These are phyloP conservation scores for Sepioteuthis lessoniana DNA, from an alignment of 2,888 invertebrate genomes.

Conservation along the genomic window DNA sequence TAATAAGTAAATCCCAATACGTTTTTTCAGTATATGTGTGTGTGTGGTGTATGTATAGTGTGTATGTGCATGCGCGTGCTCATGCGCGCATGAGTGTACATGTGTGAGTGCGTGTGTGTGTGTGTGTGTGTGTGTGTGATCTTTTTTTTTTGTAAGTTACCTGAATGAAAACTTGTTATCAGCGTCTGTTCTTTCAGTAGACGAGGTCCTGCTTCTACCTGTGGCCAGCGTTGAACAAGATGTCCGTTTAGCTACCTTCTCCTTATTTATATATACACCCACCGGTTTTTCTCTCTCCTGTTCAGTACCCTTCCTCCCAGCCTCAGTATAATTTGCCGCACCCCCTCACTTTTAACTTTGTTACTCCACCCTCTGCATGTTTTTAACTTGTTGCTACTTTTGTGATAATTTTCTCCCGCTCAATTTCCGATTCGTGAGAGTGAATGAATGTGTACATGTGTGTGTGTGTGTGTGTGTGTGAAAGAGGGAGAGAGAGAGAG, in stretches of 20 bases:
- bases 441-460: too few relatives aligned
- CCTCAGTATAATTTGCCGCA: background rate
- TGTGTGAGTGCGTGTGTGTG: background rate
- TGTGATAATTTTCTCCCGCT: background rate
- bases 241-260: background rate
- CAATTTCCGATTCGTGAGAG: background rate
- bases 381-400: background rate
- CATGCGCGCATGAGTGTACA: background rate
- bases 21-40: too few relatives aligned
- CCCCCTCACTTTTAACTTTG: background rate
- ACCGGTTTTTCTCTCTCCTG: background rate
- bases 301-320: background rate
- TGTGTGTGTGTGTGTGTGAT: background rate
- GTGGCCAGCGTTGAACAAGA: constrained; percentile 1
- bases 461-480: too few relatives aligned
- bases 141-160: background rate
- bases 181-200: background rate
- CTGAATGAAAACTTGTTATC: background rate
- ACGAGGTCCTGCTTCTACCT: background rate
- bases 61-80: background rate
- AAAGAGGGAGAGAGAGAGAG: background rate
- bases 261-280: constrained; percentile 6
- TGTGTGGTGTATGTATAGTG: background rate
- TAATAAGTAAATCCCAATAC: too few relatives aligned
- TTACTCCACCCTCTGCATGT: background rate